Base-by-base conservation (phyloP, 2,888 invertebrate species). In the Amblyteles armatorius region DNA sequence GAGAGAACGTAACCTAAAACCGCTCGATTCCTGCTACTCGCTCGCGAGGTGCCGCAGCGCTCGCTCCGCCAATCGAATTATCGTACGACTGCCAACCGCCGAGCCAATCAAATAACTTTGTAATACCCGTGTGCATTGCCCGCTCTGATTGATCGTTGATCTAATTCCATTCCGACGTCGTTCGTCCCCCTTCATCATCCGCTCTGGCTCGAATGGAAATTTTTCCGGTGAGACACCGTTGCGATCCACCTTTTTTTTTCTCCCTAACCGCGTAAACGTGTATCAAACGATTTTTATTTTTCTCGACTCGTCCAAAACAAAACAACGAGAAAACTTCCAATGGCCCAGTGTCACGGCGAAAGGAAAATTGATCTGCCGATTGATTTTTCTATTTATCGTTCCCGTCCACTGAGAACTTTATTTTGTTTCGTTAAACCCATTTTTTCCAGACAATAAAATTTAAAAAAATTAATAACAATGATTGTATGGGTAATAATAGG, bases 61-160 rank as follows among this genome's bases (percentile, higher is more conserved):
- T 63, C 57, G 65, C 48, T 80, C 80, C 68, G 83, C 73, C 77
- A 84, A 84, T 84, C 60, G 29, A 84, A 80, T 84, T 84, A 84
- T 80, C 83, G 77, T 80, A 33, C 72, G 68, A 72, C 60, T 55
- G 80, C 57, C 40, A 80, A 84, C 44, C 72, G 52, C 57, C 13
- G 11, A 29, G 77, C 77, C 26, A 77, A 84, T 84, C 72, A 40
- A 68, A 72, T 68, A 50, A 72, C 48, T 67, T 79, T 72, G 77
- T 55, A 72, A 77, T 67, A 26, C 71, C 67, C 48, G 55, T 50
- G 26, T 73, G 60, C 74, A 68, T 79, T 83, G 50, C 44, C 52
- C 63, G 68, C 63, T 52, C 73, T 69, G 52, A 83, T 83, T 79
- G 63, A 69, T 74, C 40, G 48, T 73, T 68, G 72, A 74, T 74